Percentiles rank a stretch among this genome's conserved stretches.
phyloP scores from a whole-genome alignment of 2,797 vertebrate species.

The Hafferia zeledoni region DNA sequence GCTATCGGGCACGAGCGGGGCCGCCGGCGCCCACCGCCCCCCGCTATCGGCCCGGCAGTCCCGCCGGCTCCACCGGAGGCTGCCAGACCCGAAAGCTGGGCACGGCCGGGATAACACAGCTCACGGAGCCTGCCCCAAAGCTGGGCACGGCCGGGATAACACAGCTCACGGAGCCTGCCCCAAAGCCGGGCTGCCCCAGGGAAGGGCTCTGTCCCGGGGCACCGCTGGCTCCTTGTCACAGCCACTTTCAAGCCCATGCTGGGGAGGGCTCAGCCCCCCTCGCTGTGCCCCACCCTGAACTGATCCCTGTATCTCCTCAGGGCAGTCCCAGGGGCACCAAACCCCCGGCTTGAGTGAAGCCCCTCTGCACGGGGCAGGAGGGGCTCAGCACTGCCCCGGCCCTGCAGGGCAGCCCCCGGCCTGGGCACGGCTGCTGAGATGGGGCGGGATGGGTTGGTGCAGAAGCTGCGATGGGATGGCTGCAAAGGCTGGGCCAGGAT shows the following conservation, averaged over 20 bases:
- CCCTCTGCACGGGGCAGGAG: not conserved
- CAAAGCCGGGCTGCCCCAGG: not conserved
- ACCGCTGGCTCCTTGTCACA: accelerated
- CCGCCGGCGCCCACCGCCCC: accelerated
- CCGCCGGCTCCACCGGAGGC: not conserved
- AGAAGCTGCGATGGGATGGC: not conserved
- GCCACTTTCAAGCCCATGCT: not conserved
- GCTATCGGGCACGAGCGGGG: not conserved
- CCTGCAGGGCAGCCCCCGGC: not conserved
- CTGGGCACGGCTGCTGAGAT: not conserved
- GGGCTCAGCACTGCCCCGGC: not conserved
- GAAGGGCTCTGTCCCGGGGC: not conserved
- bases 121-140: not conserved
- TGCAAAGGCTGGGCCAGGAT: not conserved
- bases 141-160: not conserved
- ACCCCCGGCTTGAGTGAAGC: not conserved
- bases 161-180: not conserved
- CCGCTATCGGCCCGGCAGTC: not conserved
- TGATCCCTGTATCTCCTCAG: not conserved
- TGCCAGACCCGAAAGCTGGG: not conserved
- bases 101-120: not conserved
- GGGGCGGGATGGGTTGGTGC: not conserved
- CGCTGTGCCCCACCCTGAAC: accelerated
- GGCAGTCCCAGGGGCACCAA: not conserved
- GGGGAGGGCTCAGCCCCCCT: not conserved